Evolutionary conservation across 2,888 invertebrate species (phyloP).

Genomic region (Tenodera sinensis): DNA sequence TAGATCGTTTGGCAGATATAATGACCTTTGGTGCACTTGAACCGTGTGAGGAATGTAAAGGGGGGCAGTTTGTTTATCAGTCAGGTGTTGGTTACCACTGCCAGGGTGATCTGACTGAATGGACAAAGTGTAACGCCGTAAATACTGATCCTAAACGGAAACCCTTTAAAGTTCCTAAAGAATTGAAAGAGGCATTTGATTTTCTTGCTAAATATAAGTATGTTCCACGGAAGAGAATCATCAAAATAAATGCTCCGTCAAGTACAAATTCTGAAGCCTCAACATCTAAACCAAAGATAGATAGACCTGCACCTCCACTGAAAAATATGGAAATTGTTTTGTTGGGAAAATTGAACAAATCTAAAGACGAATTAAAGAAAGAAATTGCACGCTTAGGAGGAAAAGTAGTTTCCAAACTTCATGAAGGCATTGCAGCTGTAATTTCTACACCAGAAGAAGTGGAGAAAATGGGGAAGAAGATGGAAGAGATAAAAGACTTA

Average conservation of each 20-base stretch:
- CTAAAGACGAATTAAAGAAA: slow-evolving; percentile 62
- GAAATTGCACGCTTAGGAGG: slow-evolving; percentile 75
- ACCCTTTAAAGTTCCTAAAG: slow-evolving; percentile 64
- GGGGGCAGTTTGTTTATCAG: slow-evolving; percentile 65
- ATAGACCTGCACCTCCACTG: slow-evolving; percentile 63
- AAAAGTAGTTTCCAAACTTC: slow-evolving; percentile 60
- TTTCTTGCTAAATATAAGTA: slow-evolving; percentile 49
- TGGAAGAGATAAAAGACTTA: slow-evolving; percentile 60
- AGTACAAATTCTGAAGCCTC: slow-evolving; percentile 25
- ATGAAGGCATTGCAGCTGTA: slow-evolving; percentile 65
- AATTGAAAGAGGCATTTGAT: slow-evolving; percentile 52
- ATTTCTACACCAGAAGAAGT: slow-evolving; percentile 60
- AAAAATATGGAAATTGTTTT: slow-evolving; percentile 76
- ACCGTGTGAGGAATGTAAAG: slow-evolving; percentile 74
- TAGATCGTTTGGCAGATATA: slow-evolving; percentile 76
- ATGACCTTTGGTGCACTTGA: slow-evolving; percentile 84
- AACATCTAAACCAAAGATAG: slow-evolving; percentile 58
- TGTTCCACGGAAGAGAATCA: slow-evolving; percentile 36
- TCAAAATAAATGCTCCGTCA: not conserved
- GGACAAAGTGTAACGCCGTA: slow-evolving; percentile 79
- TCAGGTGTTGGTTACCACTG: slow-evolving; percentile 79
- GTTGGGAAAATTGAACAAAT: slow-evolving; percentile 53
- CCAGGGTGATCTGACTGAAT: slow-evolving; percentile 77
- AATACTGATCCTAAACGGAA: slow-evolving; percentile 69
- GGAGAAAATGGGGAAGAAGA: slow-evolving; percentile 61